Conservation (phyloP, 1,140 invertebrate species). For the Ostrea edulis region DNA sequence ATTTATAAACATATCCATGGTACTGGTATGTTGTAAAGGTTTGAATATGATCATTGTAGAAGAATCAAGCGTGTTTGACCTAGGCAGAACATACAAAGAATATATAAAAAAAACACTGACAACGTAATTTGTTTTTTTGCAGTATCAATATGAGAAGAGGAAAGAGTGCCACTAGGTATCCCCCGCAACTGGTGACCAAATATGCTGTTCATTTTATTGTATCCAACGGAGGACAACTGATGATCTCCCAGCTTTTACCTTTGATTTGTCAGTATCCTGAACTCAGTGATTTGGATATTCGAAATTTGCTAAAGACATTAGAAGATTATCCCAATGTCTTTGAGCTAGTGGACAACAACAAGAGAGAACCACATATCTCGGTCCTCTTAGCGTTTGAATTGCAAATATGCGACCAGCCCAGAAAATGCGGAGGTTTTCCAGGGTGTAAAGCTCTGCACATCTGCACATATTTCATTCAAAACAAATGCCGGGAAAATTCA, state of each 20-base stretch:
- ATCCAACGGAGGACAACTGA: not conserved
- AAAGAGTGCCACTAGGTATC: not conserved
- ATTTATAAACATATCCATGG: no score
- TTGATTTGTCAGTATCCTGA: not conserved
- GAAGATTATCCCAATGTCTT: not conserved
- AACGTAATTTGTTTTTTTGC: not conserved
- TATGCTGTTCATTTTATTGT: constrained; percentile 14
- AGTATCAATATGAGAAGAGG: not conserved
- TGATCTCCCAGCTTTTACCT: not conserved
- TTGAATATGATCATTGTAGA: no score
- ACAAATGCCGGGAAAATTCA: not conserved
- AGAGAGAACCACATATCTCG: not conserved
- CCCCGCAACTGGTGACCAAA: not conserved
- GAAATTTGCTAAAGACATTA: not conserved
- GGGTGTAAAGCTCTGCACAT: not conserved
- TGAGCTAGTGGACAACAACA: not conserved
- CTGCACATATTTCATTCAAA: constrained; percentile 10
- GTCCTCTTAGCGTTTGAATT: not conserved
- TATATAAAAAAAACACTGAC: no score
- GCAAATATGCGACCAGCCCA: not conserved
- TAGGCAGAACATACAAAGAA: no score
- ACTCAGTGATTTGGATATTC: not conserved
- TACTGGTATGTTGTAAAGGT: no score
- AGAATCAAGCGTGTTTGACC: no score
- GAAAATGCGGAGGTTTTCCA: not conserved